Evolutionary conservation across 1,140 invertebrate genomes (phyloP).

Genomic region (Aphis craccivora): DNA sequence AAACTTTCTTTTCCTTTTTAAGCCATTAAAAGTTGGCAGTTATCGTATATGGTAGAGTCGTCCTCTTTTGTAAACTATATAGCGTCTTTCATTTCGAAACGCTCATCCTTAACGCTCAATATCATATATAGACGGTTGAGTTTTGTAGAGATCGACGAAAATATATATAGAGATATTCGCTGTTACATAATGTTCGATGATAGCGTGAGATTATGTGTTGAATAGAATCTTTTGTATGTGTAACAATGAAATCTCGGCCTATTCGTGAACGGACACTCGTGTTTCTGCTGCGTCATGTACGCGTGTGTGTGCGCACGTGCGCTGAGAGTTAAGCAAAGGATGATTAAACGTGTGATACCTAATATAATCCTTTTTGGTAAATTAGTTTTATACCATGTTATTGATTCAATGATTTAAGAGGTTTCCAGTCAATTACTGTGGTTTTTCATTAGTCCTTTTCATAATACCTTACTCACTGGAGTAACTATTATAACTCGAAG

Average conservation of each 20-base stretch:
- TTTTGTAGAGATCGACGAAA: slow-evolving; percentile 3
- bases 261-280: neutral
- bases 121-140: neutral
- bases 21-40: slow-evolving; percentile 1
- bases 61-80: neutral
- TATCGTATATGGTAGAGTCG: neutral
- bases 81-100: neutral
- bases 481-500: neutral
- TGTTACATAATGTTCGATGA: neutral
- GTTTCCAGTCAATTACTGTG: slow-evolving; percentile 3
- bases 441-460: slow-evolving; percentile 16
- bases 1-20: neutral
- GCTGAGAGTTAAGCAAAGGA: neutral
- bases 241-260: neutral
- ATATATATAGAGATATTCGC: neutral
- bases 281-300: neutral
- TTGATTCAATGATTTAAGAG: neutral
- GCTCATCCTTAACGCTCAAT: neutral
- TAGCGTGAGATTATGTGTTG: neutral
- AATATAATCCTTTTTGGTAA: neutral
- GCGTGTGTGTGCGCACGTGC: neutral
- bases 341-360: slow-evolving; percentile 11
- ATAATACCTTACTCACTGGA: neutral
- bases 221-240: slow-evolving; percentile 14
- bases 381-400: slow-evolving; percentile 1